Evolutionary conservation across 2,113 vertebrate species (phyloP), one percentile per base, ranked within the genome.

Genomic region (Eclectus roratus): DNA sequence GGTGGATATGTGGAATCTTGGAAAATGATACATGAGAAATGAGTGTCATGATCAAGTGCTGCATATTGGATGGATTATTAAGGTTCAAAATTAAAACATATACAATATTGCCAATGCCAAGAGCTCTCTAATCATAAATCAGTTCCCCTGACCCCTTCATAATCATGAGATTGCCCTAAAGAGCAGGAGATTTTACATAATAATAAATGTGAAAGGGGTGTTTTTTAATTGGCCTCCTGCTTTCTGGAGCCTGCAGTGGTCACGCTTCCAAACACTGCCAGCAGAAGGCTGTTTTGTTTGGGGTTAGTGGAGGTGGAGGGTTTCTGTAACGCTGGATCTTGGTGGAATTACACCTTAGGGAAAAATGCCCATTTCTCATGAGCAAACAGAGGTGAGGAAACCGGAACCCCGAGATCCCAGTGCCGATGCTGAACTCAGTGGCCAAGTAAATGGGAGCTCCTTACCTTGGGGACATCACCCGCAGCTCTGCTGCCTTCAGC

Each of bases 71-170:
- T 94, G 92, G 93, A 94, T 97, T 96, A 93, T 93, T 93, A 79
- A 92, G 92, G 93, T 88, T 94, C 96, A 89, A 61, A 95, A 96
- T 96, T 96, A 96, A 96, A 96, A 96, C 90, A 93, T 94, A 86
- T 80, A 94, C 95, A 94, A 95, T 93, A 93, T 81, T 93, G 93
- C 92, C 83, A 0, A 90, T 92, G 96, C 96, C 96, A 97, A 96
- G 95, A 95, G 95, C 96, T 95, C 88, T 96, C 95, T 94, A 87
- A 96, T 92, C 96, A 96, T 96, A 93, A 97, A 96, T 96, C 96
- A 96, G 94, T 69, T 97, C 95, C 93, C 96, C 96, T 93, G 95
- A 96, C 94, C 94, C 95, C 92, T 95, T 86, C 90, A 41, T 83
- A 93, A 96, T 95, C 94, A 96, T 12, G 79, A 96, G 94, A 94